Evolutionary conservation across 2,888 invertebrate genomes (phyloP).

Genomic region (Agriopis aurantiaria): DNA sequence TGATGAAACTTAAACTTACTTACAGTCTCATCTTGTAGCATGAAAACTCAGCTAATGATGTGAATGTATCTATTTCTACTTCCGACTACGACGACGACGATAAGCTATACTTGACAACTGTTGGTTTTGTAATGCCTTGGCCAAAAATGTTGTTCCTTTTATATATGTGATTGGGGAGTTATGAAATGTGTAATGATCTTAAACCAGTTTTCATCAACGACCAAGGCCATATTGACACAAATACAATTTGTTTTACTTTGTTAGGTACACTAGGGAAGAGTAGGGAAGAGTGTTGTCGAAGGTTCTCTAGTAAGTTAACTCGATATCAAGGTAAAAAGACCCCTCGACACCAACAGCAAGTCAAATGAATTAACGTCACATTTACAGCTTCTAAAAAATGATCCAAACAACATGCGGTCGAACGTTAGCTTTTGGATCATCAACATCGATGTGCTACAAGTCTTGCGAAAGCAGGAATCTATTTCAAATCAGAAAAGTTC

Average conservation of each 20-base stretch:
- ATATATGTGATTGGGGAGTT: conserved; percentile 8
- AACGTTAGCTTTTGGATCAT: conserved; percentile 69
- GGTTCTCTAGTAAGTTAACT: conserved; percentile 68
- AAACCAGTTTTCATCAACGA: conserved; percentile 44
- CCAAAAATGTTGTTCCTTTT: conserved; percentile 11
- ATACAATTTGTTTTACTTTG: conserved; percentile 45
- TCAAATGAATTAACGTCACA: conserved; percentile 83
- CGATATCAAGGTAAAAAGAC: conserved; percentile 61
- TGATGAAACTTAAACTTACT: conserved; percentile 45
- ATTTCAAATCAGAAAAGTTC: neutral
- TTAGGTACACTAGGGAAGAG: conserved; percentile 52
- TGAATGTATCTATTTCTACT: conserved; percentile 42
- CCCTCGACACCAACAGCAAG: conserved; percentile 82
- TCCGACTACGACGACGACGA: conserved; percentile 29
- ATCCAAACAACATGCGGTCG: conserved; percentile 58
- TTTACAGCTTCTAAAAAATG: conserved; percentile 49
- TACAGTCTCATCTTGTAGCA: conserved; percentile 40
- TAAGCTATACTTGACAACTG: conserved; percentile 34
- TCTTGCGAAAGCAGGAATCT: conserved; percentile 34
- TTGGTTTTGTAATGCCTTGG: conserved; percentile 30
- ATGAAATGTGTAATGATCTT: conserved; percentile 28
- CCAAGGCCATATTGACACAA: conserved; percentile 49
- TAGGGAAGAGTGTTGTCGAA: conserved; percentile 69
- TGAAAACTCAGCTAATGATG: conserved; percentile 33
- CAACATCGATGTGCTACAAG: conserved; percentile 23